phyloP scores from a whole-genome alignment of 2,113 vertebrate genomes.

The Murina feae region DNA sequence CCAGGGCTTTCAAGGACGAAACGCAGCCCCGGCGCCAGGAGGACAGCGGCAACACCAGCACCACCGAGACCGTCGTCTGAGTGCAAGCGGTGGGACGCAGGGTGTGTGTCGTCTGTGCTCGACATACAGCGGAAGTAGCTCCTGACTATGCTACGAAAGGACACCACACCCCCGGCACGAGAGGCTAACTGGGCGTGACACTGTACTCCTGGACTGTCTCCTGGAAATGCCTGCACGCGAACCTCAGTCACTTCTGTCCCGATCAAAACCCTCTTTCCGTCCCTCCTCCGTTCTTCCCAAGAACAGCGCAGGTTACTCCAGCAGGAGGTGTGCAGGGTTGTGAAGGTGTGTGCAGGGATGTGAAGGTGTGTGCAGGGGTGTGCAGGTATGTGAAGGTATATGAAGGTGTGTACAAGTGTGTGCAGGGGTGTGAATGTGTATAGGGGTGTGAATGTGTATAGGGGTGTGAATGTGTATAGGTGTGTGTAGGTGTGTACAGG shows the following conservation, averaged over 20 bases:
- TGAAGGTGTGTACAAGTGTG: too few relatives aligned
- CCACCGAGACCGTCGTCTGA: conserved; percentile 78
- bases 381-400: too few relatives aligned
- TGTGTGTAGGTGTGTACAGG: too few relatives aligned
- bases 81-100: background rate
- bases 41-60: conserved; percentile 40
- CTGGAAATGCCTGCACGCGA: background rate
- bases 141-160: background rate
- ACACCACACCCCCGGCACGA: background rate
- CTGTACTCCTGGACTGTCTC: background rate
- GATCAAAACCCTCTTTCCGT: background rate
- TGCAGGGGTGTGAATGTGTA: too few relatives aligned
- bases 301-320: background rate
- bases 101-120: background rate
- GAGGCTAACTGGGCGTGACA: background rate
- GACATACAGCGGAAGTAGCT: background rate
- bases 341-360: too few relatives aligned
- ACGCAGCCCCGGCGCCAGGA: background rate
- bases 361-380: too few relatives aligned
- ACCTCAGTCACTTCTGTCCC: background rate
- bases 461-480: too few relatives aligned
- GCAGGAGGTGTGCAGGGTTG: background rate
- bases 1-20: conserved; percentile 65
- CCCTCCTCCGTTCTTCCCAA: background rate
- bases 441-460: too few relatives aligned